Conservation (phyloP, 2,113 vertebrate species). For the Motacilla tschutschensis region DNA sequence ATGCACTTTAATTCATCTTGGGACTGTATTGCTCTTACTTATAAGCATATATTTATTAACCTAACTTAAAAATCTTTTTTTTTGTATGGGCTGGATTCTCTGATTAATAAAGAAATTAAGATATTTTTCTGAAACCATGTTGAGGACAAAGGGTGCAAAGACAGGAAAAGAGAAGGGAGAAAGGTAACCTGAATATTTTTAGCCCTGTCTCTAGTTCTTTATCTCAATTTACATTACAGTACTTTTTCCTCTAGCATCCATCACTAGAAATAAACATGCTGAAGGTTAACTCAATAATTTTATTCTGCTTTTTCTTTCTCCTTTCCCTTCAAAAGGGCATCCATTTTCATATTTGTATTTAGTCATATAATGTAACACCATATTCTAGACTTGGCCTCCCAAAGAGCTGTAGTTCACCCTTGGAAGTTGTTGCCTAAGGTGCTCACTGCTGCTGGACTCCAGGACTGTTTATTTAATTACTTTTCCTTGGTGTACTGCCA, state of each 20-base stretch:
- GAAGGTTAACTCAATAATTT: neutral
- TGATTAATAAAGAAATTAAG: neutral
- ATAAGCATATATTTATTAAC: neutral
- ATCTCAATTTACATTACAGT: neutral
- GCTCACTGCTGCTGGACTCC: neutral
- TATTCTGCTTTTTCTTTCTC: neutral
- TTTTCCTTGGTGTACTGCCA: constrained; percentile 3
- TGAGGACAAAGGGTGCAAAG: neutral
- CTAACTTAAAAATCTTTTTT: neutral
- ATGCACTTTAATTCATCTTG: neutral
- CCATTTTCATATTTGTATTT: neutral
- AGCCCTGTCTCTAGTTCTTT: neutral
- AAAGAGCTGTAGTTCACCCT: neutral
- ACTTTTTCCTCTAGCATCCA: neutral
- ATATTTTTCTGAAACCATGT: neutral
- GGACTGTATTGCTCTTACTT: neutral
- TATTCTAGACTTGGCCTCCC: neutral
- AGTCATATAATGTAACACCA: neutral
- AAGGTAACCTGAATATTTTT: neutral
- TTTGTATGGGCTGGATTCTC: neutral
- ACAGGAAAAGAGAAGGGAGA: neutral
- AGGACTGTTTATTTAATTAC: constrained; percentile 26
- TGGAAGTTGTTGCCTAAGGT: neutral
- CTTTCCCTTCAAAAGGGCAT: neutral
- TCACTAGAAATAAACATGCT: neutral